Evolutionary conservation across 2,888 invertebrate genomes (phyloP), one percentile per base, ranked within the genome.

Genomic region (Philhelius pedissequus): DNA sequence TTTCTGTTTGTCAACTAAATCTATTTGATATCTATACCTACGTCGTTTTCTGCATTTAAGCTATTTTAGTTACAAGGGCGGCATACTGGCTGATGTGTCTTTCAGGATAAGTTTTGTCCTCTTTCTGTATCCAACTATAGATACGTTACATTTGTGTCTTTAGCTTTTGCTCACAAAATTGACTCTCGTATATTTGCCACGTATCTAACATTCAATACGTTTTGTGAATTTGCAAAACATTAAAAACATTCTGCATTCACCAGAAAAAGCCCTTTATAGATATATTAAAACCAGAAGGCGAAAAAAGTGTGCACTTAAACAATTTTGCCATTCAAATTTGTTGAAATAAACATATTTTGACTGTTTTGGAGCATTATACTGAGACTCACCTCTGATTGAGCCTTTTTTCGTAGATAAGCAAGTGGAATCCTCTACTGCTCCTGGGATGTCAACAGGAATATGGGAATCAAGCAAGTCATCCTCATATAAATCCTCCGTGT

Each of bases 11-110:
- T 52, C 70, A 82, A 70, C 86, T 80, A 81, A 81, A 66, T 77
- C 82, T 82, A 77, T 86, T 86, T 86, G 81, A 79, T 83, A 83
- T 83, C 83, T 79, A 74, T 79, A 83, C n/a, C n/a, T n/a, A n/a
- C 69, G 66, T 79, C 79, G 74, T 79, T 50, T 83, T 83, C 56
- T 62, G 68, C 73, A 62, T 68, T 78, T 83, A 77, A 78, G 77
- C 43, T 56, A 73, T 79, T 70, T 58, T 50, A 79, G 38, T 35
- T 48, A 80, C 45, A 56, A 79, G 66, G 77, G 71, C 66, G 52
- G 71, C 68, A 82, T 77, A 73, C 71, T 82, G 78, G 58, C 77
- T 73, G 73, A 83, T 83, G 78, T 62, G 58, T 38, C 38, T 58
- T 27, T 15, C 68, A 64, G 62, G 52, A 81, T 77, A 48, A 54